phyloP scores from a whole-genome alignment of 2,113 vertebrate species.

The Notiomystis cincta region DNA sequence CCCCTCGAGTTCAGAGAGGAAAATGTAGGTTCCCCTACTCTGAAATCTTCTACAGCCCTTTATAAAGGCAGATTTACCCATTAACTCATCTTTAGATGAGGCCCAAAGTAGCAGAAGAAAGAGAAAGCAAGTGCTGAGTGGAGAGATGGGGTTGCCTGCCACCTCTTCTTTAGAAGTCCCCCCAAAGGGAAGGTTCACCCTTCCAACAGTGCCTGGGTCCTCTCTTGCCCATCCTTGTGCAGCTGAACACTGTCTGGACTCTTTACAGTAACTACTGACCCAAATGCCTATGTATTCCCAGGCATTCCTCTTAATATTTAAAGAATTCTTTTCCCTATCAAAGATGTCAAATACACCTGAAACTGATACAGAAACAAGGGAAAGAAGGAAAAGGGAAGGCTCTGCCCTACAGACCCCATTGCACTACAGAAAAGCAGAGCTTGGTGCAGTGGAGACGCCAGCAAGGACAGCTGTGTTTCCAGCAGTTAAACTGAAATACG shows the following conservation, averaged over 20 bases:
- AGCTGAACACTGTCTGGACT: not conserved
- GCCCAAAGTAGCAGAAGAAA: not conserved
- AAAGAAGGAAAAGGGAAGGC: not conserved
- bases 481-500: not conserved
- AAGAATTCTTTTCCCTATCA: not conserved
- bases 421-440: not conserved
- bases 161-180: not conserved
- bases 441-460: fast-evolving
- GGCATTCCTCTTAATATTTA: not conserved
- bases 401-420: not conserved
- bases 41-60: not conserved
- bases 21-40: not conserved
- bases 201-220: not conserved
- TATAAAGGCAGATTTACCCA: not conserved
- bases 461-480: not conserved
- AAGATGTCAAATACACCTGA: not conserved
- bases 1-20: too few species aligned
- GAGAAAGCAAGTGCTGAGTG: not conserved
- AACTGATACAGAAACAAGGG: not conserved
- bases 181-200: not conserved
- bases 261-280: not conserved
- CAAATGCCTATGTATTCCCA: not conserved
- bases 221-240: not conserved
- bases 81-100: not conserved
- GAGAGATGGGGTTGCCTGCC: not conserved